These are phyloP conservation scores for Ceriagrion tenellum DNA, from an alignment of 2,888 invertebrate genomes.

Conservation along the genomic window DNA sequence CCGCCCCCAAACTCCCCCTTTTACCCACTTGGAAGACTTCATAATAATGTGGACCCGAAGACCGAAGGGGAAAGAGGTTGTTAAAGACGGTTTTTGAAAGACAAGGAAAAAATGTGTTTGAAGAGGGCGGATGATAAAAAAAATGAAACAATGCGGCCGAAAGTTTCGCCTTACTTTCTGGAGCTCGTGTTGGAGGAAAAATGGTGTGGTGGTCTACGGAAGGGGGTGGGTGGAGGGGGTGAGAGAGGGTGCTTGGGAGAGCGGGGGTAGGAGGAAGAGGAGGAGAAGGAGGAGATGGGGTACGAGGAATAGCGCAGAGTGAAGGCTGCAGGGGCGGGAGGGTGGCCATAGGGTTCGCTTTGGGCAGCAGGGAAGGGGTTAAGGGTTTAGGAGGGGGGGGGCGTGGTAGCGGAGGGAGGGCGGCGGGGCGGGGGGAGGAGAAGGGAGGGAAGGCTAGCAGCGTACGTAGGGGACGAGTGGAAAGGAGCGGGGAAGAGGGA, in stretches of 20 bases:
- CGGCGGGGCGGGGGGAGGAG: background rate
- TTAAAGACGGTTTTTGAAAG: conserved; percentile 50
- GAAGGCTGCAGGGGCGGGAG: background rate
- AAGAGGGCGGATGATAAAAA: conserved; percentile 43
- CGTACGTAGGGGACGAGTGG: background rate
- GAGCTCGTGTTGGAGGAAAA: background rate
- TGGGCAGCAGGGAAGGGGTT: background rate
- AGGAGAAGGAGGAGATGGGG: background rate
- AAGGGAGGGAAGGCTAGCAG: background rate
- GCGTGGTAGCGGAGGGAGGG: background rate
- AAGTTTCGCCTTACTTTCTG: conserved; percentile 31
- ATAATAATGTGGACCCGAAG: conserved; percentile 31
- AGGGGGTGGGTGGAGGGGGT: background rate
- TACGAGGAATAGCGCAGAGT: background rate
- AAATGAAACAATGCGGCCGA: conserved; percentile 52
- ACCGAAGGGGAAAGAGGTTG: conserved; percentile 35
- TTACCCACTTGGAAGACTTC: background rate
- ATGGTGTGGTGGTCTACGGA: background rate
- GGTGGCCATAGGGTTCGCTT: background rate
- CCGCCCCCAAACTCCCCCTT: background rate
- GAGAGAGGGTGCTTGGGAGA: background rate
- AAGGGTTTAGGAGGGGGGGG: background rate
- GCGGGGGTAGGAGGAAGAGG: too few relatives aligned
- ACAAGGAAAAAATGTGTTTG: conserved; percentile 52
- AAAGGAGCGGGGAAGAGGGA: background rate